Evolutionary conservation across 2,888 invertebrate species (phyloP).

Genomic region (Folsomia candida): DNA sequence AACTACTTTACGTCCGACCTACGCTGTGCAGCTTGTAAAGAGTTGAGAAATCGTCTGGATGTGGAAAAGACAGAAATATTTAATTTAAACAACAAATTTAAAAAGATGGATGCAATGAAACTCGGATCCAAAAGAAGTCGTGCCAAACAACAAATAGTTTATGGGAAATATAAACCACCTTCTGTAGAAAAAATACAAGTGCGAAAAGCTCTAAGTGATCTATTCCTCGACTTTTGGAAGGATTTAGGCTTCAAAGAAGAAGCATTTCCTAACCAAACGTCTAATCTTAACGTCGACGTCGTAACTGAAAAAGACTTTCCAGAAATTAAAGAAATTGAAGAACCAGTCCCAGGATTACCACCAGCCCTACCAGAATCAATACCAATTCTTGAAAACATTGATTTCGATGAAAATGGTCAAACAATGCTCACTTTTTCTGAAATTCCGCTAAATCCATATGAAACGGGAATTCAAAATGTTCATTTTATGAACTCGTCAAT

Average conservation of each 20-base stretch:
- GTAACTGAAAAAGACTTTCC: not conserved
- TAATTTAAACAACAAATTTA: not conserved
- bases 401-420: conserved; percentile 4
- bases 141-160: not conserved
- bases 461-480: not conserved
- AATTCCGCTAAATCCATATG: not conserved
- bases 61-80: not conserved
- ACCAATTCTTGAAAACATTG: not conserved
- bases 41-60: not conserved
- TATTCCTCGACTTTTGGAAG: not conserved
- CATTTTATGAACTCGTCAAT: not conserved
- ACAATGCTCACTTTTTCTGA: not conserved
- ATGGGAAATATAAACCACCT: not conserved
- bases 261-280: not conserved
- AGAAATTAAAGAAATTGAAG: not conserved
- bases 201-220: not conserved
- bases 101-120: not conserved
- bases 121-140: not conserved
- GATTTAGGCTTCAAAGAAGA: not conserved
- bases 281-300: not conserved
- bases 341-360: not conserved
- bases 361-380: not conserved
- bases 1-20: not conserved
- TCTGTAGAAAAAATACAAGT: not conserved
- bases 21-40: not conserved